These are phyloP conservation scores for Diprion similis DNA, from an alignment of 1,140 invertebrate genomes.

Conservation along the genomic window DNA sequence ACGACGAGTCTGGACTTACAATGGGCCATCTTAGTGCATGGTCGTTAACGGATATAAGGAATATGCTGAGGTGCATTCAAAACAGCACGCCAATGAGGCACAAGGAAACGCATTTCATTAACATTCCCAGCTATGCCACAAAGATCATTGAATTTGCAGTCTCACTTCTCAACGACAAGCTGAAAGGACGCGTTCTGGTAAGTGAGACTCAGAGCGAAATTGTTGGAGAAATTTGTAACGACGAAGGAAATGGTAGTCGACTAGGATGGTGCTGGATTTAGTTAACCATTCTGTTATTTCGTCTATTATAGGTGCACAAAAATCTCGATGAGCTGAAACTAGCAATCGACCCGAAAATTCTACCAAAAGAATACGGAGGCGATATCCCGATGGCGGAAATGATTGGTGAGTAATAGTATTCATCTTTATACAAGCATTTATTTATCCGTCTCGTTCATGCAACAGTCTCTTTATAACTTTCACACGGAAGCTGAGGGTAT, in stretches of 20 bases:
- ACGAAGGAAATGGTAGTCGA: too few relatives aligned
- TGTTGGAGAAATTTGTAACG: too few relatives aligned
- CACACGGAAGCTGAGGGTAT: background rate
- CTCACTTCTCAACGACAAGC: constrained; percentile 80
- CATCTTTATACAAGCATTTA: background rate
- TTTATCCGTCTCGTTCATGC: background rate
- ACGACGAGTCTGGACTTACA: constrained; percentile 82
- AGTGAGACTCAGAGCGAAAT: constrained; percentile 39
- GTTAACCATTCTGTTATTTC: background rate
- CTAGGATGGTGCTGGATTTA: background rate
- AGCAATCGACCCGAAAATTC: constrained; percentile 73
- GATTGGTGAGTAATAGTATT: constrained; percentile 65
- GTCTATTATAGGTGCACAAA: constrained; percentile 71
- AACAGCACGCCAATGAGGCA: constrained; percentile 88
- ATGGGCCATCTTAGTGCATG: constrained; percentile 84
- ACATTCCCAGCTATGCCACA: constrained; percentile 78
- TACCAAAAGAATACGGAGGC: constrained; percentile 88
- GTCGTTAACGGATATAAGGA: constrained; percentile 79
- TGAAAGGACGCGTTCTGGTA: constrained; percentile 78
- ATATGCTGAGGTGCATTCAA: constrained; percentile 81
- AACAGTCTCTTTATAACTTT: background rate
- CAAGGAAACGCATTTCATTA: constrained; percentile 84
- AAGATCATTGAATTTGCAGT: constrained; percentile 82
- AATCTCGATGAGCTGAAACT: constrained; percentile 73
- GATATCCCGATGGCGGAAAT: constrained; percentile 78